Evolutionary conservation across 2,888 invertebrate species (phyloP).

Genomic region (Lordiphosa andalusiaca): DNA sequence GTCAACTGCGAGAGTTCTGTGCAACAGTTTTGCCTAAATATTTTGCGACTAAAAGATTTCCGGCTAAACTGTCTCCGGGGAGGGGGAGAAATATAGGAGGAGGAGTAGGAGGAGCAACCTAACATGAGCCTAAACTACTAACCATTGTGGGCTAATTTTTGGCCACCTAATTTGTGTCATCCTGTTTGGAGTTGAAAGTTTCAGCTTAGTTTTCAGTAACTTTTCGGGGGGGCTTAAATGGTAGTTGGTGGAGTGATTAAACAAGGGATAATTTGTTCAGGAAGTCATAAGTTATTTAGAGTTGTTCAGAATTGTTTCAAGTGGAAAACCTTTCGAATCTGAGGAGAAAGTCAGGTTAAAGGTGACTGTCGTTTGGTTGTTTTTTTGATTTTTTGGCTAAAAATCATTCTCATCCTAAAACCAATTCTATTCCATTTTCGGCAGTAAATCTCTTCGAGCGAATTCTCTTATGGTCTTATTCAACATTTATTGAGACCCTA

Average conservation of each 20-base stretch:
- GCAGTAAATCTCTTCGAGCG: no score
- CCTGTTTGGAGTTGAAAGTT: conserved; percentile 57
- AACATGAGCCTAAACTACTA: conserved; percentile 1
- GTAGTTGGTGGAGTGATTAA: conserved; percentile 3
- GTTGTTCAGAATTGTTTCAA: no score
- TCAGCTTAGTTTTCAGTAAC: conserved; percentile 2
- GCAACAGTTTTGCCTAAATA: conserved; percentile 69
- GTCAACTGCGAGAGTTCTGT: conserved; percentile 10
- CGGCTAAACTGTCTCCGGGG: conserved; percentile 36
- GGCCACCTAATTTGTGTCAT: conserved; percentile 61
- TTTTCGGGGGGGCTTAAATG: not conserved
- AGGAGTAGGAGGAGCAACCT: no score
- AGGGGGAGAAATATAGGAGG: no score
- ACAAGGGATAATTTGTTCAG: conserved; percentile 8
- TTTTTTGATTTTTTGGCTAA: no score
- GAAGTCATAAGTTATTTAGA: not conserved
- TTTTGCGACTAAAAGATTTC: conserved; percentile 66
- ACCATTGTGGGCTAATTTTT: conserved; percentile 56
- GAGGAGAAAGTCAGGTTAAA: no score
- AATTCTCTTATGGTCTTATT: no score
- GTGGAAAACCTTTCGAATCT: no score
- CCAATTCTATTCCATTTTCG: no score
- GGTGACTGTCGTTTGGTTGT: no score
- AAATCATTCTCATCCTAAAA: no score
- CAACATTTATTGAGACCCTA: no score